A percentile compares a stretch with the other conserved stretches of the same genome.
phyloP scores from a whole-genome alignment of 2,797 vertebrate genomes.

The Siniperca obscura region DNA sequence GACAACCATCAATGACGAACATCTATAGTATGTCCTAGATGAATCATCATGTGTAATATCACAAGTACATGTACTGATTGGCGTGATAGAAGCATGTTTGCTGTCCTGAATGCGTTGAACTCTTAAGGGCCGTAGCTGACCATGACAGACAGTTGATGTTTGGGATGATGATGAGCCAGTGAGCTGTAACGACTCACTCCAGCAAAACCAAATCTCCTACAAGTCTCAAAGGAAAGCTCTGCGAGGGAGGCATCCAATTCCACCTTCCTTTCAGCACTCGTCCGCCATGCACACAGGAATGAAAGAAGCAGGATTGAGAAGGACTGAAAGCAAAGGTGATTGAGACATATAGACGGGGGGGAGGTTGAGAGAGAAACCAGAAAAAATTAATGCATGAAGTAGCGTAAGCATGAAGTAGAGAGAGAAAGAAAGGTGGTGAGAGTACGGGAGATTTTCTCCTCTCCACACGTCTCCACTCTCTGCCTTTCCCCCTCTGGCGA shows the following conservation, averaged over 20 bases:
- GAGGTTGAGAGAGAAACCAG: slow-evolving; percentile 14
- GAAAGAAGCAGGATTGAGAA: slow-evolving; percentile 72
- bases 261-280: slow-evolving; percentile 74
- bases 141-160: slow-evolving; percentile 62
- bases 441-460: slow-evolving; percentile 50
- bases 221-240: slow-evolving; percentile 74
- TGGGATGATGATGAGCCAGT: slow-evolving; percentile 62
- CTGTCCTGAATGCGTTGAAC: slow-evolving; percentile 39
- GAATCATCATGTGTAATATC: slow-evolving; percentile 1
- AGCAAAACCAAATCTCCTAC: slow-evolving; percentile 70
- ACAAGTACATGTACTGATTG: background rate
- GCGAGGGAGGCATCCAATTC: slow-evolving; percentile 77
- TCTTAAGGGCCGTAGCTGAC: slow-evolving; percentile 35
- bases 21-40: background rate
- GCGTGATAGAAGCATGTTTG: background rate
- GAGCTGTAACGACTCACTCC: slow-evolving; percentile 74
- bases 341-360: slow-evolving; percentile 59
- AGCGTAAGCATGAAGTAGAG: slow-evolving; percentile 45
- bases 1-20: background rate
- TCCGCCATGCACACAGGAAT: slow-evolving; percentile 62
- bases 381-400: slow-evolving; percentile 53
- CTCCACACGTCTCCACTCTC: slow-evolving; percentile 34
- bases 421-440: slow-evolving; percentile 42
- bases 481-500: slow-evolving; percentile 62
- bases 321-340: slow-evolving; percentile 71